Evolutionary conservation across 1,140 invertebrate genomes (phyloP), one percentile per base, ranked within the genome.

Genomic region (Trichoplusia ni): DNA sequence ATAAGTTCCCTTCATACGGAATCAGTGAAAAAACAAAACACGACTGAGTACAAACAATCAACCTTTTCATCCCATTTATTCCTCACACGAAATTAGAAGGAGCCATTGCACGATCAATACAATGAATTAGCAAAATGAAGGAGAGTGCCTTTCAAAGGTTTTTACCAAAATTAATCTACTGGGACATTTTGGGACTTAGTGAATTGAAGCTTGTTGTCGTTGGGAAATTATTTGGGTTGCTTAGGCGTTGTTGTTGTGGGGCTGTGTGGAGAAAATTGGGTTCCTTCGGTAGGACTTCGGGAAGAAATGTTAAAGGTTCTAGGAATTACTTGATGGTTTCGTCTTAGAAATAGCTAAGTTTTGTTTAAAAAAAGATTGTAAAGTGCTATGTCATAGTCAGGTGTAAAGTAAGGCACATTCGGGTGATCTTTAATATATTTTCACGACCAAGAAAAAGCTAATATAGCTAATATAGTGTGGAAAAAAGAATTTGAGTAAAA

Each of bases 101-200:
- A 29, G 16, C 38, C 25, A 58, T 29, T n/a, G 4, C 38, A 13
- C 29, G 25, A 58, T 58, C 54, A 21, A 58, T 58, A 21, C 25
- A 16, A 58, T 58, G 38, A 44, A 58, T 58, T 58, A 58, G 9
- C 38, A 44, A 44, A 58, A 44, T 44, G 38, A 31, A 58, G 5
- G 25, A 19, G 42, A 8, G 19, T 25, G 38, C 1, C 23, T 29
- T 44, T 5, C 37, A 42, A 5, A 44, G 38, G 54, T 58, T 58
- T 42, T 58, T 58, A 42, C 54, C 16, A 11, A 44, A 58, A 58
- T 44, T 58, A 58, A 58, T 58, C 38, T 58, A 31, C 25, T 5
- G 27, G 16, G n/a, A 53, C 49, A 11, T 19, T 37, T 53, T 18
- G 49, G 23, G 14, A 58, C 53, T 40, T 13, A 42, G 25, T 16